Evolutionary conservation across 2,888 invertebrate genomes (phyloP).

Genomic region (Odontocerum albicorne): DNA sequence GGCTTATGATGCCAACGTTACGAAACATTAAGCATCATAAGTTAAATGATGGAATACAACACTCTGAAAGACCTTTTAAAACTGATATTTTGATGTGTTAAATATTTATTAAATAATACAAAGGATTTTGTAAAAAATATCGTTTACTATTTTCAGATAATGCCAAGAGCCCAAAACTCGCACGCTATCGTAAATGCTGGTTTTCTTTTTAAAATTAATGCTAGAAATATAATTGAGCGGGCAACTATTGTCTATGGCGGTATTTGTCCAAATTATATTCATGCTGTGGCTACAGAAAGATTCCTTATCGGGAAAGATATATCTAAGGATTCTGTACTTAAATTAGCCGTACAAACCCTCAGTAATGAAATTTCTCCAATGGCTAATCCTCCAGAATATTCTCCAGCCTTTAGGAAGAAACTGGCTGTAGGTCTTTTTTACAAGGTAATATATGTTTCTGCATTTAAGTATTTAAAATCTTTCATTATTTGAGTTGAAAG

Average conservation of each 20-base stretch:
- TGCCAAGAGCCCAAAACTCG: conserved; percentile 74
- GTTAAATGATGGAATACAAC: no score
- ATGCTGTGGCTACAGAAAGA: conserved; percentile 61
- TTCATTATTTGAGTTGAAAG: no score
- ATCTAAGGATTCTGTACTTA: conserved; percentile 49
- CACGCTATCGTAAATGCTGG: conserved; percentile 79
- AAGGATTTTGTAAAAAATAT: no score
- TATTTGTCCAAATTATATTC: conserved; percentile 57
- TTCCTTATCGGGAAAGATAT: conserved; percentile 49
- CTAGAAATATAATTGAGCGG: conserved; percentile 44
- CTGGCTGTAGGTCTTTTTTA: conserved; percentile 77
- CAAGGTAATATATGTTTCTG: conserved; percentile 57
- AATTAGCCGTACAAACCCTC: conserved; percentile 56
- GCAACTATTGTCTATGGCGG: conserved; percentile 67
- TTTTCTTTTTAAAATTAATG: conserved; percentile 62
- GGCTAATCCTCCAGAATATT: conserved; percentile 66
- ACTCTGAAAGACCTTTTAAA: no score
- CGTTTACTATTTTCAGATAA: conserved; percentile 62
- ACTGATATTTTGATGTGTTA: no score
- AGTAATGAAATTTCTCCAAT: conserved; percentile 65
- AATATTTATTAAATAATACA: no score
- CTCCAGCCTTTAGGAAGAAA: conserved; percentile 67
- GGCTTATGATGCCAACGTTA: no score
- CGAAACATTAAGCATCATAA: no score
- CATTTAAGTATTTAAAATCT: not conserved